These are phyloP conservation scores for Agrilus mali DNA, from an alignment of 2,888 invertebrate species.

Conservation along the genomic window DNA sequence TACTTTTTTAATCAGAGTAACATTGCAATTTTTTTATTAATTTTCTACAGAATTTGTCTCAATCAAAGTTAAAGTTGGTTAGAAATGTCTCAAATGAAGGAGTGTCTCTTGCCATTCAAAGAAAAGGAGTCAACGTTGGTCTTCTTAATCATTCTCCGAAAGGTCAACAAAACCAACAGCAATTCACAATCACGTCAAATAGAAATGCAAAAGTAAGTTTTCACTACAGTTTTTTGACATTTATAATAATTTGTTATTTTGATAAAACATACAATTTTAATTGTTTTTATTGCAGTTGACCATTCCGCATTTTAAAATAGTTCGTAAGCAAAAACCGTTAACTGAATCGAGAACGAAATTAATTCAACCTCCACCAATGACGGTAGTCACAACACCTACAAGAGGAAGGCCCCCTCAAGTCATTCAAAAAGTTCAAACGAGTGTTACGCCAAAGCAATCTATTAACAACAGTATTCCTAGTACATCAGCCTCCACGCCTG, in stretches of 20 bases:
- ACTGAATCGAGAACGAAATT: constrained; percentile 26
- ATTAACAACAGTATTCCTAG: background rate
- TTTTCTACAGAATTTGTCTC: constrained; percentile 18
- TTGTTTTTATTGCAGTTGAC: background rate
- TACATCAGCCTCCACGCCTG: constrained; percentile 4
- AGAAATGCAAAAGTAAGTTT: constrained; percentile 2
- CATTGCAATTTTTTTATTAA: background rate
- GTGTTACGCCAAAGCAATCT: background rate
- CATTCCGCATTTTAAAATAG: constrained; percentile 12
- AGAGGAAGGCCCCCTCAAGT: constrained; percentile 24
- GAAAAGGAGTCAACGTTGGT: constrained; percentile 27
- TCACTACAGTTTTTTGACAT: background rate
- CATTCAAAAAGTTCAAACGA: constrained; percentile 12
- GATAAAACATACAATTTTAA: no score
- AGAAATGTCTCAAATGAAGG: constrained; percentile 26
- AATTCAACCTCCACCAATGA: constrained; percentile 24
- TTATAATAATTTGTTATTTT: no score
- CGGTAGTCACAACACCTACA: constrained; percentile 17
- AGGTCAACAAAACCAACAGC: constrained; percentile 6
- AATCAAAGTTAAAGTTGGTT: constrained; percentile 29
- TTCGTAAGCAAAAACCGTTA: constrained; percentile 28
- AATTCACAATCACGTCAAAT: background rate
- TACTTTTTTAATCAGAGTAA: background rate
- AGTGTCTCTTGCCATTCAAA: constrained; percentile 28
- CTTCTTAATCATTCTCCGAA: constrained; percentile 28